These are phyloP conservation scores for Achlya flavicornis DNA, from an alignment of 2,888 invertebrate species.

Conservation along the genomic window DNA sequence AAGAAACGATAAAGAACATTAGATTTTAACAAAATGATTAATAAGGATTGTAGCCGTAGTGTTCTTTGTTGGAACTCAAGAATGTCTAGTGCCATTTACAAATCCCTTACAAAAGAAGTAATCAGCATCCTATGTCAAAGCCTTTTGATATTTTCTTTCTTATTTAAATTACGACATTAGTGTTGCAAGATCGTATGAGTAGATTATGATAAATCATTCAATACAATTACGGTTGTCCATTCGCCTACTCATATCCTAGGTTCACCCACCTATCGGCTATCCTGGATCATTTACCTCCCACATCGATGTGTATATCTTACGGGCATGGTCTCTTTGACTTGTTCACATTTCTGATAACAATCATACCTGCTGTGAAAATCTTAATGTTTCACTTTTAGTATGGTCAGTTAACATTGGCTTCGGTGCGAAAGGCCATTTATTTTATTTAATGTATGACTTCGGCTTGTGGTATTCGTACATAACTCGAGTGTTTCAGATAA, in stretches of 20 bases:
- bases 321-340: conserved; percentile 18
- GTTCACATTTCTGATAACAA: conserved; percentile 24
- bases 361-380: conserved; percentile 29
- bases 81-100: not conserved
- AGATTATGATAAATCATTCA: conserved; percentile 57
- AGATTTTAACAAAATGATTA: not conserved
- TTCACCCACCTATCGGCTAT: conserved; percentile 43
- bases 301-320: conserved; percentile 30
- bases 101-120: not conserved
- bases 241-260: conserved; percentile 49
- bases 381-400: conserved; percentile 14
- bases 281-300: conserved; percentile 58
- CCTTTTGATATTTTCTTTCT: conserved; percentile 3
- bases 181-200: conserved; percentile 29
- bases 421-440: conserved; percentile 25
- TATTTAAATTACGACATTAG: conserved; percentile 2
- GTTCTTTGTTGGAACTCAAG: not conserved
- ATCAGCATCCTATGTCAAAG: not conserved
- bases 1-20: not conserved
- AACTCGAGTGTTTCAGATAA: conserved; percentile 8
- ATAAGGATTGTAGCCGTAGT: not conserved
- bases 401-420: conserved; percentile 2
- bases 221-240: conserved; percentile 35
- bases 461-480: not conserved
- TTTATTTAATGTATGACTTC: conserved; percentile 19